These are phyloP conservation scores for Orthosia gracilis DNA, from an alignment of 2,888 invertebrate genomes.

Conservation along the genomic window DNA sequence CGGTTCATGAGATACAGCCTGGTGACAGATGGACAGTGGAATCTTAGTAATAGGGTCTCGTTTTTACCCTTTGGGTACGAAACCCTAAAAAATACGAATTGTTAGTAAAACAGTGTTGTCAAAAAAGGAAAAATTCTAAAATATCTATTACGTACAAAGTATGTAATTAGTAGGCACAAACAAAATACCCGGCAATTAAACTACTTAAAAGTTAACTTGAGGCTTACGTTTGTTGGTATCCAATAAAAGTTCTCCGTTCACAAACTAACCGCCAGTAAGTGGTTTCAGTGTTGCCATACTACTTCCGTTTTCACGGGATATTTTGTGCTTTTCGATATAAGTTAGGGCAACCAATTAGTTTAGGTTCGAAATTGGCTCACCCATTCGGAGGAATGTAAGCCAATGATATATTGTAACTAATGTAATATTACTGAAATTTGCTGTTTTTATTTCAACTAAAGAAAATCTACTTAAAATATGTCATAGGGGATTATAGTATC, in stretches of 20 bases:
- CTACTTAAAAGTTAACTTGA: conserved; percentile 24
- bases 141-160: background rate
- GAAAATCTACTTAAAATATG: background rate
- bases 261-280: conserved; percentile 34
- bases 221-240: conserved; percentile 16
- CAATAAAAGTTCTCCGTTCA: conserved; percentile 42
- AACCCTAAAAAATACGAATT: too few species aligned
- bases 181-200: conserved; percentile 24
- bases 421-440: background rate
- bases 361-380: background rate
- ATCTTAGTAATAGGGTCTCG: too few species aligned
- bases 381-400: background rate
- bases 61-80: too few species aligned
- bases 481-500: too few species aligned
- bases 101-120: background rate
- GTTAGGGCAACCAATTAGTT: conserved; percentile 29
- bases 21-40: too few species aligned
- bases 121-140: background rate
- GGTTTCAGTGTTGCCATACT: conserved; percentile 35
- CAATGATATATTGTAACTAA: conserved; percentile 19
- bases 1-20: too few species aligned
- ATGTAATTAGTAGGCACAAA: conserved; percentile 1
- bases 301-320: background rate
- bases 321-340: conserved; percentile 32
- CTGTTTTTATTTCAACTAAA: background rate